Evolutionary conservation across 2,113 vertebrate species (phyloP), one percentile per base, ranked within the genome.

Genomic region (Pseudorectes ferrugineus): DNA sequence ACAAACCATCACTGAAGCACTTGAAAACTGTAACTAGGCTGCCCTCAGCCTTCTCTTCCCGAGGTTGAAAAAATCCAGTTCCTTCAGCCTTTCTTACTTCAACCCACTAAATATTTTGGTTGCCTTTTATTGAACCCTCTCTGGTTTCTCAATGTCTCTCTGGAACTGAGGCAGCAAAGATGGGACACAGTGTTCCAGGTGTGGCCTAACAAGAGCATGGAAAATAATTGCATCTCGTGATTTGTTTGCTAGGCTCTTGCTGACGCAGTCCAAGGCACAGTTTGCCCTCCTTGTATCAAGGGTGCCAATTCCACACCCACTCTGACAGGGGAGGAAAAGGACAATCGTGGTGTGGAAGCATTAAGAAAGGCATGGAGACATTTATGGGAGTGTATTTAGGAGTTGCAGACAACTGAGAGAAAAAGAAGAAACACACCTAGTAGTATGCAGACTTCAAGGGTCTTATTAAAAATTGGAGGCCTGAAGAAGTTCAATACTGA

Each of bases 201-300:
- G 31, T 24, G 66, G 25, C 46, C 25, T 40, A 75, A 36, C 19
- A 54, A 85, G n/a, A 67, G 25, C 43, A 52, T 2, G 5, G 33
- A 22, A 63, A 35, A 43, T 3, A 36, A 84, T 9, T 29, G 10
- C 28, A 45, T 14, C 26, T 51, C 8, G 2, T 5, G 6, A 28
- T 63, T 42, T 55, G 23, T 49, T 52, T n/a, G 31, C 66, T 48
- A 16, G 0, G 1, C 42, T 79, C 31, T 28, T 67, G 66, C 31
- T 67, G 82, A 58, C 0, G 0, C 26, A 72, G 77, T 9, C n/a
- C 75, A 61, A 74, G 42, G 51, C 36, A 57, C 2, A 1, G 48
- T 42, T 67, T 86, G 33, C 54, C 23, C 54, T 80, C 4, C 1
- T 12, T 38, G 18, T 43, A 43, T 14, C 52, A 45, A 48, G 8